Conservation (phyloP, 2,113 vertebrate species). For the Camelus dromedarius region DNA sequence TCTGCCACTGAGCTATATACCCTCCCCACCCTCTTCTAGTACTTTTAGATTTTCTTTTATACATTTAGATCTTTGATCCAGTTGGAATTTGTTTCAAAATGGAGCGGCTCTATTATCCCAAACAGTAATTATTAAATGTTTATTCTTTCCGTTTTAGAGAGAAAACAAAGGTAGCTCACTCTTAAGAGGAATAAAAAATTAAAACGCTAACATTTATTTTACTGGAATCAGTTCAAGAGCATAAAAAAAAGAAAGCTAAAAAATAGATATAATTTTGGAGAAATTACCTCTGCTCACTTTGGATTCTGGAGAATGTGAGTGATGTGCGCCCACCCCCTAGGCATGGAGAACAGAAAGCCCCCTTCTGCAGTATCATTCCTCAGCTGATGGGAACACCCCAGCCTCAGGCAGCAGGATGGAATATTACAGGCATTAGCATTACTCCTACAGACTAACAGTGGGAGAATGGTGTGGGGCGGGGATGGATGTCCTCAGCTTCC, state of each 20-base stretch:
- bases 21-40: no score
- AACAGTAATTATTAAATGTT: not conserved
- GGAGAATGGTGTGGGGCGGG: not conserved
- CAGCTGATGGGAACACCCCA: not conserved
- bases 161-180: not conserved
- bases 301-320: not conserved
- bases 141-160: not conserved
- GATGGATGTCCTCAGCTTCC: not conserved
- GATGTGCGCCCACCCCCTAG: not conserved
- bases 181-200: not conserved
- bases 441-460: not conserved
- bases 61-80: not conserved
- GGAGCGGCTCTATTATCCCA: not conserved
- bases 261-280: not conserved
- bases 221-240: not conserved
- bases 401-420: not conserved
- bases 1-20: no score
- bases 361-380: not conserved
- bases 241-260: not conserved
- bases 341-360: not conserved
- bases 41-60: not conserved
- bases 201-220: not conserved
- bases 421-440: not conserved
- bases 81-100: constrained; percentile 9
- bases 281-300: not conserved